Conservation (phyloP, 2,888 invertebrate species). For the Eupithecia dodoneata region DNA sequence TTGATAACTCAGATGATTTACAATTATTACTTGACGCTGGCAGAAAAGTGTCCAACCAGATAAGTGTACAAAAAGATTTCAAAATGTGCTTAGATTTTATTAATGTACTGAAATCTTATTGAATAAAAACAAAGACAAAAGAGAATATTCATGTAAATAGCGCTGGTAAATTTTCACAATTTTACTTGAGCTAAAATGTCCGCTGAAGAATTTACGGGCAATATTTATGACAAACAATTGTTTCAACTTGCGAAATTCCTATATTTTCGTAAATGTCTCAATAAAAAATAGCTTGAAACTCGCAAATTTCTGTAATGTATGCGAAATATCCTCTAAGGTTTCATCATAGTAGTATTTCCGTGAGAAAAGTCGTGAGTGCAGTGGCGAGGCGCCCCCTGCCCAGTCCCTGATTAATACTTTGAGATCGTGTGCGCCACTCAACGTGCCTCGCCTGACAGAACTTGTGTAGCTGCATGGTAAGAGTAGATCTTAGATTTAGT, state of each 20-base stretch:
- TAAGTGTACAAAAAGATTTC: not conserved
- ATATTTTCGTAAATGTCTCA: not conserved
- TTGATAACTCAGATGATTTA: too few relatives aligned
- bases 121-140: not conserved
- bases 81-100: not conserved
- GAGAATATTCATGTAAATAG: not conserved
- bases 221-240: not conserved
- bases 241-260: not conserved
- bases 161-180: not conserved
- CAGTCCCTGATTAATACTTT: constrained; percentile 98
- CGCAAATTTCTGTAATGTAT: not conserved
- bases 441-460: constrained; percentile 54
- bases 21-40: too few relatives aligned
- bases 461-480: constrained; percentile 68
- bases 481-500: constrained; percentile 53
- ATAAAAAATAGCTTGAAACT: too few relatives aligned
- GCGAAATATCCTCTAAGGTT: not conserved
- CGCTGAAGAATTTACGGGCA: not conserved
- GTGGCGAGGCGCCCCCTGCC: constrained; percentile 72
- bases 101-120: not conserved
- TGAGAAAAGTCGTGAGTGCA: constrained; percentile 44
- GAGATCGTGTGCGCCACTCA: constrained; percentile 80
- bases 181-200: not conserved
- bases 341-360: not conserved
- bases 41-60: too few relatives aligned